phyloP scores from a whole-genome alignment of 2,113 vertebrate genomes.

The Alexandromys fortis region DNA sequence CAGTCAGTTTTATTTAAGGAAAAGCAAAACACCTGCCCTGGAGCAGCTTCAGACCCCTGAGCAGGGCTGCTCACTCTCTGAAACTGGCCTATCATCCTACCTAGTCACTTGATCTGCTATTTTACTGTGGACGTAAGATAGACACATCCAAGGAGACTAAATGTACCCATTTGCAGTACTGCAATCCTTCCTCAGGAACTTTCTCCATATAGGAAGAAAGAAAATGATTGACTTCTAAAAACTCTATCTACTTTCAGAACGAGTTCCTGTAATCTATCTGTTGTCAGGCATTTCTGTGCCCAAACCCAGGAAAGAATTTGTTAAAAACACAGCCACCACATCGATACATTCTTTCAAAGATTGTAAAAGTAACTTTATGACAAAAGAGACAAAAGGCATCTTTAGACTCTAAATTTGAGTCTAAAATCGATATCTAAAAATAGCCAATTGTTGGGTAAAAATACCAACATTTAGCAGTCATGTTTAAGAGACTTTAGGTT shows the following conservation, averaged over 20 bases:
- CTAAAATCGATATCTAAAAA: neutral
- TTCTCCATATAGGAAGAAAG: constrained; percentile 27
- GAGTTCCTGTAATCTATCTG: neutral
- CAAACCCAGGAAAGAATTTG: constrained; percentile 6
- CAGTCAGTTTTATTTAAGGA: neutral
- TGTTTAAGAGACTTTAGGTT: neutral
- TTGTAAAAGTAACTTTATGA: constrained; percentile 23
- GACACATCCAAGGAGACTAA: neutral
- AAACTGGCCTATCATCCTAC: neutral
- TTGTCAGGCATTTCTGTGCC: neutral
- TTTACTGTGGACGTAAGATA: neutral
- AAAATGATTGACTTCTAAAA: constrained; percentile 37
- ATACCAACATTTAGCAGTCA: neutral
- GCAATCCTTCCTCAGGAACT: neutral
- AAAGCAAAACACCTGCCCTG: neutral
- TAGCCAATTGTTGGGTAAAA: neutral
- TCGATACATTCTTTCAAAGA: neutral
- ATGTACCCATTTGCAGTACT: neutral
- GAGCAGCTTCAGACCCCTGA: neutral
- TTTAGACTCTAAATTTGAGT: constrained; percentile 1
- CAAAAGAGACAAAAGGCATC: neutral
- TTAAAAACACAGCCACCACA: constrained; percentile 2
- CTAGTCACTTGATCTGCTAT: neutral
- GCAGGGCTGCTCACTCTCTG: neutral
- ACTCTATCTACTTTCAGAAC: neutral